Percentiles rank a stretch among this genome's conserved stretches.
Conservation (phyloP, 2,113 vertebrate genomes). For the Chloropsis hardwickii region DNA sequence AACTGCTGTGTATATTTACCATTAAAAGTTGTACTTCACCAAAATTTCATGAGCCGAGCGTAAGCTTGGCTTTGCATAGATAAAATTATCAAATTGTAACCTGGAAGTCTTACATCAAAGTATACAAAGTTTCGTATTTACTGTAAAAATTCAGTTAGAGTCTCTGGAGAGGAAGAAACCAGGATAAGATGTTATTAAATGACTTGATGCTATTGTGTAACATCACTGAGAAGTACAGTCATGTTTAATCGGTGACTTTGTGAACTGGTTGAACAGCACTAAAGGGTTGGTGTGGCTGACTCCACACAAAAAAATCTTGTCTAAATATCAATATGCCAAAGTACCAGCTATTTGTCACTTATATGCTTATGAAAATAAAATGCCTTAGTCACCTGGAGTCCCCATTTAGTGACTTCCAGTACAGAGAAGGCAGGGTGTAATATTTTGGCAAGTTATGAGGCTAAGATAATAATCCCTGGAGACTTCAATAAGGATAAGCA, state of each 20-base stretch:
- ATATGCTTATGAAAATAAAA: background rate
- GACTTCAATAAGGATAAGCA: background rate
- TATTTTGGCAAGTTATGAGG: accelerated
- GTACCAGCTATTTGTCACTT: background rate
- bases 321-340: background rate
- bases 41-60: accelerated
- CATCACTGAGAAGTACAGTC: background rate
- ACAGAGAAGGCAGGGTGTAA: background rate
- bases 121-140: background rate
- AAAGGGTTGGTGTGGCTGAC: background rate
- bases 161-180: background rate
- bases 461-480: background rate
- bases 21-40: background rate
- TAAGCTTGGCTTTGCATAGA: background rate
- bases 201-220: background rate
- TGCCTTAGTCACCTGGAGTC: background rate
- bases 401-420: background rate
- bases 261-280: background rate
- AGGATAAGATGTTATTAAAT: background rate
- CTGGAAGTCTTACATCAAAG: background rate
- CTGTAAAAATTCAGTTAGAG: background rate
- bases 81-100: background rate
- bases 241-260: background rate
- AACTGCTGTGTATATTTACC: background rate
- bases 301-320: background rate